Base-by-base conservation (phyloP, 2,888 invertebrate species). In the Toxonevra muliebris region DNA sequence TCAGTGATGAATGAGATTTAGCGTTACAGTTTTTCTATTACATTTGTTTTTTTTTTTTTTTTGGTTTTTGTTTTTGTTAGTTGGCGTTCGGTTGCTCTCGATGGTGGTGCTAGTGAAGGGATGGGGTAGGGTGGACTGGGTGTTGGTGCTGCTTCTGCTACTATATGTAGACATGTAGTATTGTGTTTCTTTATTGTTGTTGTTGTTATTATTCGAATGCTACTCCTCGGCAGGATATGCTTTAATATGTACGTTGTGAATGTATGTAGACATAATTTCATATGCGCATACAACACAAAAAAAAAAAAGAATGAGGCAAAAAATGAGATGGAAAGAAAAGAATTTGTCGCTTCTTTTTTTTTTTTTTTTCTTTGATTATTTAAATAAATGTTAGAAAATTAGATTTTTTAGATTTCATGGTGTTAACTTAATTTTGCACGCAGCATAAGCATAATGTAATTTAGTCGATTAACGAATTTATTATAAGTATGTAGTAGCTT, bases 1-100 rank as follows among this genome's bases (percentile, higher is more conserved):
- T n/a, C n/a, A 76, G 78, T 80, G 79, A 79, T 79, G 79, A 79
- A 79, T 79, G 79, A 79, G 81, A 79, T 80, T 80, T 80, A 77
- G 71, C 76, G 75, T 68, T 72, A 72, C 80, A 73, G 54, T 64
- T 72, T 50, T 43, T 48, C 52, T 48, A 20, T 40, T 4, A 30
- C 30, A n/a, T n/a, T n/a, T 57, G 30, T 54, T 60, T 55, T 48
- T 40, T 45, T 53, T 45, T 1, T 62, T 62, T 59, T 52, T n/a
- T 53, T 48, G 12, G 52, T 30, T 30, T 30, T 30, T 30, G 30
- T 30, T 30, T 7, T 30, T 30, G 30, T 7, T 30, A 7, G 45
- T 48, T 55, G 10, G 8, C 19, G 19, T 43, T 57, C 15, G 12
- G 15, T 15, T 48, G 15, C 41, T 15, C 40, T 20, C 17, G 50